These are phyloP conservation scores for Tenthredo mesomela DNA, from an alignment of 2,888 invertebrate genomes.

Conservation along the genomic window DNA sequence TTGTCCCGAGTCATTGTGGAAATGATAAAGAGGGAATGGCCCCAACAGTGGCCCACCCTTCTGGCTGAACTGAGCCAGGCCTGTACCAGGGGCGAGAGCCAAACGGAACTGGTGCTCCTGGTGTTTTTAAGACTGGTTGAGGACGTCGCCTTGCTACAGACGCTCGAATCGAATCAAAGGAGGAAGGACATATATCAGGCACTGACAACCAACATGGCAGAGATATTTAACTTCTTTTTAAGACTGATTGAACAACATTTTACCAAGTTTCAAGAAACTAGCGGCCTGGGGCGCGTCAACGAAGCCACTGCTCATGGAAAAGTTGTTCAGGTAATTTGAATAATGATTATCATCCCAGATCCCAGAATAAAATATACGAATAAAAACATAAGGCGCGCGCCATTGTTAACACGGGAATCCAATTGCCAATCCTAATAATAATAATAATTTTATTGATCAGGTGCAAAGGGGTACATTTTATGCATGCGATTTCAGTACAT, in stretches of 20 bases:
- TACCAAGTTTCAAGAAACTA: slow-evolving; percentile 85
- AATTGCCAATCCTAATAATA: not conserved
- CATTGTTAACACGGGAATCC: not conserved
- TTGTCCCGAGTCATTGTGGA: slow-evolving; percentile 95
- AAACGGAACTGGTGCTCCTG: slow-evolving; percentile 93
- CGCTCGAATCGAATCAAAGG: slow-evolving; percentile 92
- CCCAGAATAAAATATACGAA: not conserved
- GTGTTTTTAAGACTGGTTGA: slow-evolving; percentile 95
- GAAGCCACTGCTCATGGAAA: slow-evolving; percentile 87
- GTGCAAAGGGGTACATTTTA: too few relatives aligned
- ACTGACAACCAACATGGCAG: slow-evolving; percentile 91
- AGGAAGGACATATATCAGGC: slow-evolving; percentile 95
- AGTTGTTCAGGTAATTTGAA: slow-evolving; percentile 84
- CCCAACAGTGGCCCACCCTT: slow-evolving; percentile 96
- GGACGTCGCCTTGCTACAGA: slow-evolving; percentile 95
- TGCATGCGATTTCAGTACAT: too few relatives aligned
- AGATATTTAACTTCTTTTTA: slow-evolving; percentile 92
- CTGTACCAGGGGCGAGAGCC: slow-evolving; percentile 90
- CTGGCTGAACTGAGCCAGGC: slow-evolving; percentile 91
- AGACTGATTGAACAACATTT: slow-evolving; percentile 90
- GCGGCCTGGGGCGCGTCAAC: slow-evolving; percentile 82
- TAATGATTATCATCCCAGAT: slow-evolving; percentile 27
- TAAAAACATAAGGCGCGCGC: too few relatives aligned
- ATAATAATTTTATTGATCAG: too few relatives aligned
- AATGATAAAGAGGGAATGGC: slow-evolving; percentile 98